Base-by-base conservation (phyloP, 2,113 vertebrate genomes). In the Nothocercus julius region DNA sequence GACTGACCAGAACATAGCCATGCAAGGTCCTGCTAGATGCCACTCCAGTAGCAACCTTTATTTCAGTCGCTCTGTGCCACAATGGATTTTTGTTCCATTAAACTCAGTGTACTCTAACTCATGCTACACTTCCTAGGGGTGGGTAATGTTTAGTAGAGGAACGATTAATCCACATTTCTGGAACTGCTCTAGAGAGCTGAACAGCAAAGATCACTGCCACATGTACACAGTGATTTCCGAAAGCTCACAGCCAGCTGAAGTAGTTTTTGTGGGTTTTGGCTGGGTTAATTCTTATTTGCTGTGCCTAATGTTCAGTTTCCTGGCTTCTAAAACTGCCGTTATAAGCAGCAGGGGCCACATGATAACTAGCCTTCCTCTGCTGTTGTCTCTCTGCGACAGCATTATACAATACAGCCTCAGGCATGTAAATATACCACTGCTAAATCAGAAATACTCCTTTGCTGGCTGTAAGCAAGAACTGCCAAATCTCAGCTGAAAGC, bases 81-180 rank as follows among this genome's bases (percentile, higher is more conserved):
- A 85, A 83, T 27, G 45, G 79, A 75, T 75, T 87, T 89, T 95
- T 87, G 54, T 86, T 81, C 68, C 56, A 90, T 68, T 75, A 91
- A 81, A 49, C 38, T 78, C 51, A 44, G 38, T 21, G 32, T 63
- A 63, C 24, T 80, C 56, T 36, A 36, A 36, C 36, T 36, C 36
- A 36, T 36, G 36, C 36, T 36, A 36, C 36, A 36, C 36, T 36
- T 36, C 36, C 36, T 36, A 36, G 36, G 36, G 36, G 36, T 36
- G 36, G 36, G 36, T 7, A 36, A 36, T 36, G 36, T 47, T 94
- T 61, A 67, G 70, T 25, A 21, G 12, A 91, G 61, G 14, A 56
- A 25, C 42, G 62, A 27, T 85, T 82, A 82, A 92, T 92, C 59
- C n/a, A 3, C 63, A 75, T 78, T 85, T 34, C 87, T 91, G 68